Conservation (phyloP, 2,888 invertebrate species). For the Trypoxylon attenuatum region DNA sequence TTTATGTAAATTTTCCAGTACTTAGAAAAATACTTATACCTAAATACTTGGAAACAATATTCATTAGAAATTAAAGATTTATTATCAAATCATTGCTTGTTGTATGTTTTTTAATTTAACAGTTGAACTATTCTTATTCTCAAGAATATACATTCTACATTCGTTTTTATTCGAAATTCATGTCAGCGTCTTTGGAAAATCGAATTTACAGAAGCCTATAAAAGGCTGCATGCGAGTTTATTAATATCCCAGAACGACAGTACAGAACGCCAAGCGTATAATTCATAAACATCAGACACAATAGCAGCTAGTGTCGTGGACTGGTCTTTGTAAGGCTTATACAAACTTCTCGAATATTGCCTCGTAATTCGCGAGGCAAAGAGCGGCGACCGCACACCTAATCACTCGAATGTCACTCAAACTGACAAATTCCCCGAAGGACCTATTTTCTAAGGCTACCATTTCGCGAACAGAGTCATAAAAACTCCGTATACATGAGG, state of each 20-base stretch:
- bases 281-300: constrained; percentile 7
- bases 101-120: background rate
- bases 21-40: no score
- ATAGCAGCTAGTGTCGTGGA: background rate
- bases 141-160: constrained; percentile 10
- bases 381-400: background rate
- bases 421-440: no score
- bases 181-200: constrained; percentile 6
- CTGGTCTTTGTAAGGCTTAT: background rate
- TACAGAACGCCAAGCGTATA: constrained; percentile 6
- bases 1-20: no score
- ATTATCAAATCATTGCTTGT: no score
- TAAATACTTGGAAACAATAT: no score
- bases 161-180: constrained; percentile 1
- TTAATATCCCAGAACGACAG: background rate
- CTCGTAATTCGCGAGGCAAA: background rate
- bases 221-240: background rate
- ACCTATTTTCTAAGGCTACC: no score
- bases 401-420: background rate
- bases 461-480: background rate
- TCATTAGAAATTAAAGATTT: no score
- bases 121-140: background rate
- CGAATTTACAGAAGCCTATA: background rate
- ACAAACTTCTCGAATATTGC: background rate
- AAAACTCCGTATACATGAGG: background rate